phyloP scores from a whole-genome alignment of 2,113 vertebrate species.

The Ctenodactylus gundi region DNA sequence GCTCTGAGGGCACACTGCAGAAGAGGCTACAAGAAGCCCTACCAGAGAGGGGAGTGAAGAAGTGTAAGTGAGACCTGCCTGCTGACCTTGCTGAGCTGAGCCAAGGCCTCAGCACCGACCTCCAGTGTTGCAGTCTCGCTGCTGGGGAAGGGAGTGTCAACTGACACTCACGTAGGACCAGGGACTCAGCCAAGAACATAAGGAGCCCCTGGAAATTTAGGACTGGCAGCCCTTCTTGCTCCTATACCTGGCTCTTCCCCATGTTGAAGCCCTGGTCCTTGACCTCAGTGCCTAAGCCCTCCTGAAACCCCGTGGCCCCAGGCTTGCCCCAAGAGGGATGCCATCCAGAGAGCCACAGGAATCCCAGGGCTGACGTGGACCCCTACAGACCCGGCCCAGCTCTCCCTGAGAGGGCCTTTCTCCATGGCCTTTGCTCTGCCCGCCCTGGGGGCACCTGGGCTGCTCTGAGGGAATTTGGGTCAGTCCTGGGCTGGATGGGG shows the following conservation, averaged over 20 bases:
- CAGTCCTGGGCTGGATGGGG: not conserved
- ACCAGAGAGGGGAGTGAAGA: not conserved
- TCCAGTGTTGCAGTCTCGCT: not conserved
- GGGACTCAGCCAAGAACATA: not conserved
- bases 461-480: not conserved
- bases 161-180: not conserved
- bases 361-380: not conserved
- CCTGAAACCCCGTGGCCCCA: not conserved
- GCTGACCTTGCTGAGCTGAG: not conserved
- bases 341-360: not conserved
- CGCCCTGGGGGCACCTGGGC: not conserved
- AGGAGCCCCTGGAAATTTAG: not conserved
- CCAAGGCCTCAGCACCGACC: not conserved
- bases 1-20: constrained; percentile 40
- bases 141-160: not conserved
- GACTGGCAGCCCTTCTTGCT: not conserved
- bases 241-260: not conserved
- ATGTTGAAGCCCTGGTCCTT: not conserved
- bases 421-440: not conserved
- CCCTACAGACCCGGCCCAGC: not conserved
- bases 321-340: too few relatives aligned
- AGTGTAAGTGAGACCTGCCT: not conserved
- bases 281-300: not conserved
- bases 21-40: constrained; percentile 19
- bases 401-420: not conserved